Conservation (phyloP, 1,140 invertebrate species). For the Cyclargus thomasi region DNA sequence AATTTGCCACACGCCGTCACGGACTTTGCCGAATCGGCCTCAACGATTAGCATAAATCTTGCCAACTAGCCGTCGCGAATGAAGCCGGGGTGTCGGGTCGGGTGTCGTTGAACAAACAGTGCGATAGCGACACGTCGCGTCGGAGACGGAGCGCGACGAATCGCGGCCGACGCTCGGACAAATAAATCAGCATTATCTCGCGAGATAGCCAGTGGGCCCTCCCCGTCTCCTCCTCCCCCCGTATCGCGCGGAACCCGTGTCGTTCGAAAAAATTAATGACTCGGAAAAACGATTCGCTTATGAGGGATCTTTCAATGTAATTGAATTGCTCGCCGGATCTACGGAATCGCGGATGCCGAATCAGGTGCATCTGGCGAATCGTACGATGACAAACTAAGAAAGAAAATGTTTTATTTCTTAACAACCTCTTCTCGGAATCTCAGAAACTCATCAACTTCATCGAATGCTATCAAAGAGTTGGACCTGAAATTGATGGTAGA, state of each 20-base stretch:
- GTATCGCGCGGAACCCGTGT: constrained; percentile 65
- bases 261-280: constrained; percentile 75
- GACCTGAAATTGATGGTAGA: too few relatives aligned
- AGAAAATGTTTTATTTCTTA: too few relatives aligned
- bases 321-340: constrained; percentile 70
- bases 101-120: constrained; percentile 41
- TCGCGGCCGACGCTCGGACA: constrained; percentile 59
- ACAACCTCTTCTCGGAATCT: too few relatives aligned
- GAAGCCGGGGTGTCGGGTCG: constrained; percentile 35
- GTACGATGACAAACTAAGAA: neutral
- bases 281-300: constrained; percentile 74
- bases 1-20: constrained; percentile 66
- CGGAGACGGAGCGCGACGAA: constrained; percentile 65
- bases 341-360: constrained; percentile 50
- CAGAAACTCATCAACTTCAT: too few relatives aligned
- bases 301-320: constrained; percentile 74
- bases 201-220: constrained; percentile 69
- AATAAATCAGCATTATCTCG: constrained; percentile 75
- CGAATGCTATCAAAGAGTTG: neutral
- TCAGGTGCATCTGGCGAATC: constrained; percentile 41
- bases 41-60: constrained; percentile 73
- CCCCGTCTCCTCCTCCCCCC: constrained; percentile 62
- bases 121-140: constrained; percentile 45
- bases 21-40: constrained; percentile 61
- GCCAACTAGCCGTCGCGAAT: constrained; percentile 70